Conservation (phyloP, 2,113 vertebrate genomes). For the Eublepharis macularius region DNA sequence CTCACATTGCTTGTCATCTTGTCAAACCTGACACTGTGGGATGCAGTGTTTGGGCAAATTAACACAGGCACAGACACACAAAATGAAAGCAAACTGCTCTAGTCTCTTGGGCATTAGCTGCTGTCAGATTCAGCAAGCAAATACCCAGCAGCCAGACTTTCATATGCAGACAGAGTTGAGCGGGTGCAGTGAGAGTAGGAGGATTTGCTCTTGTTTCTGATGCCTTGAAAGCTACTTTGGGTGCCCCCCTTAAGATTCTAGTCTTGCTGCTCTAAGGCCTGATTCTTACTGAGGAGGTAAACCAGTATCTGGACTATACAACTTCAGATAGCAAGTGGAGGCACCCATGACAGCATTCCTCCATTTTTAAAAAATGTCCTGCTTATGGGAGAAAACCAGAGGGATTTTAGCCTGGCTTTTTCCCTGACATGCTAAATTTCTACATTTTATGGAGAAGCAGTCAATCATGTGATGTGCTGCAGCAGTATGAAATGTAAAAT, state of each 20-base stretch:
- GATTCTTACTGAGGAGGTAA: not conserved
- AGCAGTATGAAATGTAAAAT: no score
- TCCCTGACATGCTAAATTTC: not conserved
- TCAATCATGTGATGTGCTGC: not conserved
- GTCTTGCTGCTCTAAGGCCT: not conserved
- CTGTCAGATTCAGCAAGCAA: constrained; percentile 30
- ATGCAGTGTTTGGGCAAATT: constrained; percentile 25
- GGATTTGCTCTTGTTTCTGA: not conserved
- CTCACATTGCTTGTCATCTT: constrained; percentile 14
- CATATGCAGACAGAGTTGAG: not conserved
- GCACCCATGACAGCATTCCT: not conserved
- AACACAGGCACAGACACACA: constrained; percentile 33
- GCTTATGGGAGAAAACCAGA: not conserved
- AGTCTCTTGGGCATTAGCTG: constrained; percentile 18
- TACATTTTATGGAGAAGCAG: not conserved
- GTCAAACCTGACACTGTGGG: constrained; percentile 5
- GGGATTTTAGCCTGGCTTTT: not conserved
- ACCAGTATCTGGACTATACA: not conserved
- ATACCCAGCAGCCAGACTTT: constrained; percentile 28
- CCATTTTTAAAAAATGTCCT: not conserved
- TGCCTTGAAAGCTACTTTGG: not conserved
- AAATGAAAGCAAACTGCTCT: constrained; percentile 19
- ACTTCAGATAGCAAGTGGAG: no score
- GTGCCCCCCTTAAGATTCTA: not conserved
- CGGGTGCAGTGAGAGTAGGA: not conserved